Base-by-base conservation (phyloP, 2,888 invertebrate genomes). In the Anaspis maculata region DNA sequence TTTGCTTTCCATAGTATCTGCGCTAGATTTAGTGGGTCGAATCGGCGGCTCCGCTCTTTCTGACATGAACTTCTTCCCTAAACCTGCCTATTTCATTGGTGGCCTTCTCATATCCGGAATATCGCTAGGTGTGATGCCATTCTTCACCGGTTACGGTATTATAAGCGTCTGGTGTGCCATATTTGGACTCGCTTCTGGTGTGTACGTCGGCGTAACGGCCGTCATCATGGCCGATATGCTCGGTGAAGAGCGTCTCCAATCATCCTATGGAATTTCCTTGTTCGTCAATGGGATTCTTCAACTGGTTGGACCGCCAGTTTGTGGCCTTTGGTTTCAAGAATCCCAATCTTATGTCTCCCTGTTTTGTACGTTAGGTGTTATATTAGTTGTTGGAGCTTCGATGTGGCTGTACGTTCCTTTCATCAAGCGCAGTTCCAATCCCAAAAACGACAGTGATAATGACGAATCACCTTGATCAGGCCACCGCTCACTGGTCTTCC, bases 201-300 rank as follows among this genome's bases (percentile, higher is more conserved):
- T 83, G 2, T 89, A 88, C 58, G 85, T 87, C 0, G 89, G 89
- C 3, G 80, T 89, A 9, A 87, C 87, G 1, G 87, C 89, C 1
- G 78, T 89, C 22, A 85, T 88, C 3, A 86, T 89, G 84, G 85
- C 87, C 0, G 88, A 89, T 55, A 79, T 88, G 79, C 57, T 89
- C 3, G 89, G 89, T 0, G 80, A 83, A 0, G 87, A 89, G 46
- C 71, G 84, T n/a, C 62, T 89, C 0, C 85, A 87, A 54, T 85
- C 87, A 0, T 85, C 87, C 0, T 89, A 88, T 50, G 89, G 89
- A 1, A 86, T 89, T 15, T 86, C 87, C 44, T 66, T 89, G 15
- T 88, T 89, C 49, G 76, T 88, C 7, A 89, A 88, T 50, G 89
- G 89, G 2, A 73, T 89, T 28, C 61, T 88, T 13, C 89, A 89